Conservation (phyloP, 1,140 invertebrate species). For the Hycleus cichorii region DNA sequence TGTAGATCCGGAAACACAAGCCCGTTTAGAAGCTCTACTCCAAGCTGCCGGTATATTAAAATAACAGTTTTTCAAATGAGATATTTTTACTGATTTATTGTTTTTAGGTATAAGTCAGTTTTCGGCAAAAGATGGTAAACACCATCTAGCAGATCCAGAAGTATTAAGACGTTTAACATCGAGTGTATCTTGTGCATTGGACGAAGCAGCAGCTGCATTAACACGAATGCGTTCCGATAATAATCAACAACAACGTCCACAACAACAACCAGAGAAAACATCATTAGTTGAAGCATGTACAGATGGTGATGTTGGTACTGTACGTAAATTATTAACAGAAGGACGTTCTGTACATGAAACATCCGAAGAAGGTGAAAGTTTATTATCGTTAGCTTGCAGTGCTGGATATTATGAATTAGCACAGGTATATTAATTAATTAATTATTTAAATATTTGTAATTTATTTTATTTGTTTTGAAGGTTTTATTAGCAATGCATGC, state of each 20-base stretch:
- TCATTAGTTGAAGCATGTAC: conserved; percentile 83
- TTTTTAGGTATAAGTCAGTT: conserved; percentile 63
- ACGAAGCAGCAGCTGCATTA: conserved; percentile 90
- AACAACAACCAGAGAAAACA: conserved; percentile 43
- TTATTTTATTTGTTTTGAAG: conserved; percentile 39
- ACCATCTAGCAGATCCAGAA: conserved; percentile 67
- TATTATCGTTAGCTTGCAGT: conserved; percentile 85
- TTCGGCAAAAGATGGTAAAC: conserved; percentile 68
- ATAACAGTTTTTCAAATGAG: background rate
- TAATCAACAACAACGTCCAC: conserved; percentile 44
- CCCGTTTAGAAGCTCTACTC: conserved; percentile 76
- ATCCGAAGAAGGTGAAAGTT: conserved; percentile 86
- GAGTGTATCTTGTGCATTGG: conserved; percentile 85
- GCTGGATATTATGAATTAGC: conserved; percentile 91
- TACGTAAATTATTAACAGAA: conserved; percentile 82
- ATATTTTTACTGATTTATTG: background rate
- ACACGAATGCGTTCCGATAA: conserved; percentile 89
- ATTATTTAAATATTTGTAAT: too few relatives aligned
- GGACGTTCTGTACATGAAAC: conserved; percentile 86
- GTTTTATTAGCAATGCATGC: conserved; percentile 94
- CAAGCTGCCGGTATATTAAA: conserved; percentile 69
- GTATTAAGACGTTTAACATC: conserved; percentile 77
- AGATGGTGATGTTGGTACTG: conserved; percentile 86
- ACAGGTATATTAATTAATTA: conserved; percentile 51
- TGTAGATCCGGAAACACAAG: conserved; percentile 86